Conservation (phyloP, 2,888 invertebrate genomes). For the Nemotelus nigrinus region DNA sequence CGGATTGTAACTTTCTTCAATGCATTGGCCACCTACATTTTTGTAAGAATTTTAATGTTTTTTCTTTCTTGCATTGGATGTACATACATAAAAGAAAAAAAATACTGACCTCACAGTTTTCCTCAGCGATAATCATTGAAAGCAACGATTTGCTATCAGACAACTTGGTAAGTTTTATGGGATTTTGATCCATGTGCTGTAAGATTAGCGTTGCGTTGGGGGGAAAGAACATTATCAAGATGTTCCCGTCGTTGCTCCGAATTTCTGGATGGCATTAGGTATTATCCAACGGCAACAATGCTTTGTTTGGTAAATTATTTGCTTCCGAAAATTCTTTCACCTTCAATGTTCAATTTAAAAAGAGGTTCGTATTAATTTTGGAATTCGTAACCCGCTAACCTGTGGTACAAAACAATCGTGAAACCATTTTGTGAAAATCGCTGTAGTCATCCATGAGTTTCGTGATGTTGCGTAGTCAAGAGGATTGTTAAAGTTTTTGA, state of each 20-base stretch:
- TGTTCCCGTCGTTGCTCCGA: background rate
- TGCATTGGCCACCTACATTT: too few relatives aligned
- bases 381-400: background rate
- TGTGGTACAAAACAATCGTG: slow-evolving; percentile 11
- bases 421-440: slow-evolving; percentile 2
- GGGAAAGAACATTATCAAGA: slow-evolving; percentile 1
- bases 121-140: background rate
- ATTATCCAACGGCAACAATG: background rate
- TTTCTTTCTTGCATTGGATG: background rate
- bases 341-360: background rate
- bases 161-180: slow-evolving; percentile 6
- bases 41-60: background rate
- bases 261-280: background rate
- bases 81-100: background rate
- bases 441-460: slow-evolving; percentile 13
- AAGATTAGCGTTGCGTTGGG: background rate
- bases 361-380: background rate
- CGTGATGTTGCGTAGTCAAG: background rate
- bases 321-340: background rate
- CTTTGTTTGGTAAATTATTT: background rate
- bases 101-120: too few relatives aligned
- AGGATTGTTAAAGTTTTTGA: background rate
- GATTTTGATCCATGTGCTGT: background rate
- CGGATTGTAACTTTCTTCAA: too few relatives aligned
- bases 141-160: background rate